Evolutionary conservation across 1,140 invertebrate species (phyloP).

Genomic region (Pteromalus puparum): DNA sequence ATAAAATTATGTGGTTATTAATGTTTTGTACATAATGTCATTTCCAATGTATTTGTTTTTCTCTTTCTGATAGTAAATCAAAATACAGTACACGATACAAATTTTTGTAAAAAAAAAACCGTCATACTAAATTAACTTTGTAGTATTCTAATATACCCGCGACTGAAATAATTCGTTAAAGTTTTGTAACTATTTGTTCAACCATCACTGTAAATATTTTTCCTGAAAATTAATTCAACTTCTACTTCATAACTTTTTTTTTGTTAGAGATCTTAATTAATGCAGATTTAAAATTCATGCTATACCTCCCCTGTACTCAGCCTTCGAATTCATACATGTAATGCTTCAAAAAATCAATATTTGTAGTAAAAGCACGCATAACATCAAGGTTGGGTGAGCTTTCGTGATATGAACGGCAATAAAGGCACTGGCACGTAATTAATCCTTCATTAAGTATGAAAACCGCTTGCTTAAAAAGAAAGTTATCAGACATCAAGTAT

Average conservation of each 20-base stretch:
- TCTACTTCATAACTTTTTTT: not conserved
- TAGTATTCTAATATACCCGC: not conserved
- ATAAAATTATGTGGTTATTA: not conserved
- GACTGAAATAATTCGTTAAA: not conserved
- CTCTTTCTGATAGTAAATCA: not conserved
- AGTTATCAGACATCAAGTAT: slow-evolving; percentile 27
- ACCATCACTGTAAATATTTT: no score
- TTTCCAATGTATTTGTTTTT: not conserved
- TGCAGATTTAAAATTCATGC: slow-evolving; percentile 21
- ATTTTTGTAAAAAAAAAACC: not conserved
- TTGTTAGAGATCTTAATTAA: not conserved
- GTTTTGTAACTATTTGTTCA: not conserved
- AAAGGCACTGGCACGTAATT: slow-evolving; percentile 44
- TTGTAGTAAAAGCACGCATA: slow-evolving; percentile 42
- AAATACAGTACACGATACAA: not conserved
- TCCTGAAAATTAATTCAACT: no score
- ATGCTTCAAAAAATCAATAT: slow-evolving; percentile 49
- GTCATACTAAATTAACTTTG: no score
- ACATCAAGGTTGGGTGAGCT: slow-evolving; percentile 45
- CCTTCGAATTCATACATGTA: slow-evolving; percentile 16
- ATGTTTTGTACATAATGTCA: not conserved
- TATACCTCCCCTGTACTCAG: slow-evolving; percentile 25
- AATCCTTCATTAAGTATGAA: slow-evolving; percentile 41
- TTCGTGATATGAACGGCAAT: slow-evolving; percentile 35
- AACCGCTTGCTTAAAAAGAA: slow-evolving; percentile 36